Conservation (phyloP, 92 coral and sea anemone genomes). For the Zoanthus sansibaricus region DNA sequence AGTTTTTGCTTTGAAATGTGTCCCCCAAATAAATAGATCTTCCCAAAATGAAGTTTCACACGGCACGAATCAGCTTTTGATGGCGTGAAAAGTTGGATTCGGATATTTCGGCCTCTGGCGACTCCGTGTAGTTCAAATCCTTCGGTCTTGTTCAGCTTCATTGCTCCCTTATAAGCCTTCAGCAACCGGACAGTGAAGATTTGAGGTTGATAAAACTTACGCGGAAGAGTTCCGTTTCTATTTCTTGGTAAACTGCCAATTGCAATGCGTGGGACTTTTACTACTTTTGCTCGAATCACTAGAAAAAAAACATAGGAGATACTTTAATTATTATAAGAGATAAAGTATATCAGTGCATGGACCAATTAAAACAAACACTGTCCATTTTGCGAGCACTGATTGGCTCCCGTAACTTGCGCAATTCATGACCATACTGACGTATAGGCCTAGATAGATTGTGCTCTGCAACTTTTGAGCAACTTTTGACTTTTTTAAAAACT, state of each 20-base stretch:
- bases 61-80: constrained; percentile 9
- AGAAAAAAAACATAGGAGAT: background rate
- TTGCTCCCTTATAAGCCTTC: constrained; percentile 37
- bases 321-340: background rate
- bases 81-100: constrained; percentile 30
- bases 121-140: constrained; percentile 24
- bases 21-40: constrained; percentile 27
- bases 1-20: constrained; percentile 1
- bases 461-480: no score
- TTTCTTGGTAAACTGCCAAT: constrained; percentile 15
- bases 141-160: constrained; percentile 12
- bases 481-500: no score
- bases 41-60: constrained; percentile 6
- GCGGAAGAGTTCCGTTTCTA: background rate
- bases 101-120: constrained; percentile 21
- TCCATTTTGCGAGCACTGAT: no score
- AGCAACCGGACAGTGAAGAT: constrained; percentile 27
- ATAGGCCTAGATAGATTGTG: no score
- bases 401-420: no score
- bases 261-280: background rate
- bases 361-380: no score
- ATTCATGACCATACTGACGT: no score
- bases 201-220: constrained; percentile 21
- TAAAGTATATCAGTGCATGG: no score
- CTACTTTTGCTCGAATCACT: constrained; percentile 45